A percentile compares a stretch with the other conserved stretches of the same genome.
Evolutionary conservation across 2,888 invertebrate species (phyloP).

Genomic region (Calephelis perditalis): DNA sequence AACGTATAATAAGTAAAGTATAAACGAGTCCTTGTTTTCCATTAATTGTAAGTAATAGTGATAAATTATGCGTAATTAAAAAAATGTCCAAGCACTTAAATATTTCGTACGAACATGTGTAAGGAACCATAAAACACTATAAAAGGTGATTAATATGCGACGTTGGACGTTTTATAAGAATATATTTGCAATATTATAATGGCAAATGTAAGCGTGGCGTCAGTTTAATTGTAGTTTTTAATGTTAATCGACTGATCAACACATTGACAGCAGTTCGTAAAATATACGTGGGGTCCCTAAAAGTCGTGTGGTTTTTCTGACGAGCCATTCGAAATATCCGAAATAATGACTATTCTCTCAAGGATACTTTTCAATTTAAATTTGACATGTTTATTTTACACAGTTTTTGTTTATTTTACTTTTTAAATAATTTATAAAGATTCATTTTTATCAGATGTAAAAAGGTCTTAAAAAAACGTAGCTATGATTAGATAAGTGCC

Average conservation of each 20-base stretch:
- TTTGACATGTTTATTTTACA: too few relatives aligned
- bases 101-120: conserved; percentile 1
- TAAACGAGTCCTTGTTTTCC: background rate
- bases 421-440: too few relatives aligned
- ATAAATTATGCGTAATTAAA: conserved; percentile 6
- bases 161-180: conserved; percentile 20
- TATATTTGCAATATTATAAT: conserved; percentile 33
- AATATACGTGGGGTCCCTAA: conserved; percentile 61
- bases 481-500: too few relatives aligned
- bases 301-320: conserved; percentile 68
- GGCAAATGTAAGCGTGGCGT: conserved; percentile 29
- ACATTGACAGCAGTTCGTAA: conserved; percentile 54
- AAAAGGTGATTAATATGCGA: conserved; percentile 19
- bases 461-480: too few relatives aligned
- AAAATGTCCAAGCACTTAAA: conserved; percentile 1
- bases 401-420: too few relatives aligned
- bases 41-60: conserved; percentile 8
- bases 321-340: conserved; percentile 53
- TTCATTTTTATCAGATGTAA: too few relatives aligned
- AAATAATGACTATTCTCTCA: conserved; percentile 57
- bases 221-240: conserved; percentile 53
- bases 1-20: background rate
- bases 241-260: conserved; percentile 56
- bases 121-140: conserved; percentile 15
- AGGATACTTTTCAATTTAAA: background rate